Evolutionary conservation across 2,888 invertebrate species (phyloP).

Genomic region (Pharmacophagus antenor): DNA sequence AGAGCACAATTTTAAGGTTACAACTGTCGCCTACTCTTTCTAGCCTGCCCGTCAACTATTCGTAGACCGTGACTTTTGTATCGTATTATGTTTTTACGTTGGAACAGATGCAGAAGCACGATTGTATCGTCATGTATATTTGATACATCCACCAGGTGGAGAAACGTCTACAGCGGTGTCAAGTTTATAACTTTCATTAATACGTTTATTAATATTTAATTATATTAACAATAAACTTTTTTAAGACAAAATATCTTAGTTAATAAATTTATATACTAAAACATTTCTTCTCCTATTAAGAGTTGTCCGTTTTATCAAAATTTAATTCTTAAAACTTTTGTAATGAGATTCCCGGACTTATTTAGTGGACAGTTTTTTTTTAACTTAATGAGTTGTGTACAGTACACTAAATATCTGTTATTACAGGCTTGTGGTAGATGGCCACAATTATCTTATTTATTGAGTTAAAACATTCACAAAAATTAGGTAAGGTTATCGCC

Average conservation of each 20-base stretch:
- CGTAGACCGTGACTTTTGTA: constrained; percentile 23
- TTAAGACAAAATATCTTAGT: not conserved
- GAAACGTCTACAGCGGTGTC: not conserved
- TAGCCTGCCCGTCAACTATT: constrained; percentile 34
- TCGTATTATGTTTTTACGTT: constrained; percentile 15
- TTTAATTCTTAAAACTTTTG: no score
- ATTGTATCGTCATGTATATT: not conserved
- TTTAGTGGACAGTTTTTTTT: not conserved
- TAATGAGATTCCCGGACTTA: no score
- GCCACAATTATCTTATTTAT: constrained; percentile 50
- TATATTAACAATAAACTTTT: no score
- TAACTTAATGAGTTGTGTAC: not conserved
- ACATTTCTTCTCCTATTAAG: no score
- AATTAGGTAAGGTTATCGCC: constrained; percentile 44
- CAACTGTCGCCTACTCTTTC: constrained; percentile 43
- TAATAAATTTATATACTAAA: no score
- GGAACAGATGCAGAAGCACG: constrained; percentile 26
- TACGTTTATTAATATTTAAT: no score
- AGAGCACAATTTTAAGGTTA: constrained; percentile 57
- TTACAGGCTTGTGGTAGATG: constrained; percentile 38
- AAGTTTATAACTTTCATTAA: no score
- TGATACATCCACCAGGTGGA: not conserved
- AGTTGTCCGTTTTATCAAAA: no score
- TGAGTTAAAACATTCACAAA: constrained; percentile 51
- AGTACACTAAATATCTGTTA: not conserved